Base-by-base conservation (phyloP, 2,888 invertebrate genomes). In the Petrolisthes cinctipes region DNA sequence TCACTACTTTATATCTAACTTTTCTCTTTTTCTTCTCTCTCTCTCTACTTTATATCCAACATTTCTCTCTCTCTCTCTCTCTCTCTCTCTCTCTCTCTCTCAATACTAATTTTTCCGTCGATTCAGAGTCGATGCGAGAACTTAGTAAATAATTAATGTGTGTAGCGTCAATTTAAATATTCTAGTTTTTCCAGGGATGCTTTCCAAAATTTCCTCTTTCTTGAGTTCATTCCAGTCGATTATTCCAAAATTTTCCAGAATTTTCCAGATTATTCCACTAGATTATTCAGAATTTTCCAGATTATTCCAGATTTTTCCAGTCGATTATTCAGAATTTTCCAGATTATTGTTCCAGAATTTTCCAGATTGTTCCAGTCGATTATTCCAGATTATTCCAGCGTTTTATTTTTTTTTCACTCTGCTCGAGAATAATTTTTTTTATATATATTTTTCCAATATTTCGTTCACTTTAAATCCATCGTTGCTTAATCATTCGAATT, bases 1-100 rank as follows among this genome's bases (percentile, higher is more conserved):
- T 78, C 78, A 23, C 78, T 78, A 17, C 20, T 20, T 68, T 20
- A n/a, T 20, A n/a, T 20, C 20, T 9, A n/a, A 17, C 20, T 4
- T 68, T 20, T 68, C 68, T 68, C 68, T 68, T 9, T 68, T 9
- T 68, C 78, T 78, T 76, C 76, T 23, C 17, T 51, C 76, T 75
- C 20, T 75, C 75, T 20, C 20, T 75, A 1, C 75, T 23, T 20
- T 75, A 9, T 23, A 2, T 75, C 20, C 20, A 9, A 1, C 4
- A 2, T 20, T 75, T 20, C 75, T 66, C 17, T 66, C 66, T 66
- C 66, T 66, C 3, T 17, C 3, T 66, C 66, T 11, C 66, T 66
- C 17, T 17, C 66, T 66, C 17, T 66, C 66, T 17, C 17, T 17
- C 17, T 17, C 66, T 75, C 20, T 66, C 20, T 73, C 73, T 14